A percentile compares a stretch with the other conserved stretches of the same genome.
These are phyloP conservation scores for Poecilia latipinna DNA, from an alignment of 2,113 vertebrate genomes.

Conservation along the genomic window DNA sequence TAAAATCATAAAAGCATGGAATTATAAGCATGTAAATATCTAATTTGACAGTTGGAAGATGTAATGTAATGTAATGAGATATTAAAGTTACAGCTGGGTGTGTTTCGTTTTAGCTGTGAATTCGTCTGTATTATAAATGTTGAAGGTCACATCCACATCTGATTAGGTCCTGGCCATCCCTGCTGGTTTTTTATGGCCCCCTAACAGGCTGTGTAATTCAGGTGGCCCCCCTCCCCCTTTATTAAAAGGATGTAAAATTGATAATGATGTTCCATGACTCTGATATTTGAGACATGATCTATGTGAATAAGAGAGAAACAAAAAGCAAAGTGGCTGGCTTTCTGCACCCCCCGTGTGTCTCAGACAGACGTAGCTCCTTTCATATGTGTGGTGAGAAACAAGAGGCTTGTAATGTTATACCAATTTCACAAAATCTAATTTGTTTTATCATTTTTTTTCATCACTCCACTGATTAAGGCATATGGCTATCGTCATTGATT, in stretches of 20 bases:
- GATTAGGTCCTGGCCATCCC: background rate
- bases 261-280: background rate
- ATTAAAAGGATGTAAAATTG: background rate
- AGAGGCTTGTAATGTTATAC: background rate
- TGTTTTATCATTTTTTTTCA: slow-evolving; percentile 42
- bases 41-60: too few species aligned
- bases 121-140: background rate
- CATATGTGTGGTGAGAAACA: background rate
- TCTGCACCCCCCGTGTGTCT: background rate
- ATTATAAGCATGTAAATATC: too few species aligned
- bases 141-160: background rate
- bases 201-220: background rate
- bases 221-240: background rate
- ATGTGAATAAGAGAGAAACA: background rate
- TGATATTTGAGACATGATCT: background rate
- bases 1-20: too few species aligned
- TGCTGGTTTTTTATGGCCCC: background rate
- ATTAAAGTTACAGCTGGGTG: background rate
- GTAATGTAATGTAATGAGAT: too few species aligned
- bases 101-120: background rate
- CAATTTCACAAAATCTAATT: slow-evolving; percentile 18
- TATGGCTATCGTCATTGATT: slow-evolving; percentile 2
- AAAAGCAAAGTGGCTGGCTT: background rate
- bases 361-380: background rate
- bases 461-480: slow-evolving; percentile 17